Conservation (phyloP, 1,140 invertebrate genomes). For the Conopomorpha cramerella region DNA sequence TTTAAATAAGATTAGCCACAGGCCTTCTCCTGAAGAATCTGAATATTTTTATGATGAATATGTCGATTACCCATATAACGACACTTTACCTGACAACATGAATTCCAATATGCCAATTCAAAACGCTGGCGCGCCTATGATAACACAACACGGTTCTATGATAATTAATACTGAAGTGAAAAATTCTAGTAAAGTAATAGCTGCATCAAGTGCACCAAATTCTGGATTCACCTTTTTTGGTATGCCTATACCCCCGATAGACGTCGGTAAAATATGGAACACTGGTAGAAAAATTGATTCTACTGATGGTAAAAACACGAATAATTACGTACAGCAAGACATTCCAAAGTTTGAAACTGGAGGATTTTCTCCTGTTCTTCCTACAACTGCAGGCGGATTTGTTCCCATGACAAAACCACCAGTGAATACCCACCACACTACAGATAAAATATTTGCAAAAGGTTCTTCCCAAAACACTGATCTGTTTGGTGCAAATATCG, state of each 20-base stretch:
- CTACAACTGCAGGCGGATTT: conserved; percentile 71
- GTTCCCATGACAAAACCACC: conserved; percentile 68
- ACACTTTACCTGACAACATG: conserved; percentile 48
- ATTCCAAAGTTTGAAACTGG: conserved; percentile 70
- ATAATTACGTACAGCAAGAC: conserved; percentile 53
- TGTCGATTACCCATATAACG: conserved; percentile 72
- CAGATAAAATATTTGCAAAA: too few relatives aligned
- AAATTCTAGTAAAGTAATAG: conserved; percentile 47
- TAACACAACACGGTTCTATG: conserved; percentile 64
- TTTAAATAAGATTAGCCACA: conserved; percentile 42
- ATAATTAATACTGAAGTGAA: conserved; percentile 68
- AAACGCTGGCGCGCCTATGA: conserved; percentile 36
- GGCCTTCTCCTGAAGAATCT: conserved; percentile 69
- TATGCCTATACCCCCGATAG: conserved; percentile 76
- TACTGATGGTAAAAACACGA: conserved; percentile 34
- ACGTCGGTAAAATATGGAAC: conserved; percentile 68
- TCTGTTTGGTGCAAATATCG: not conserved
- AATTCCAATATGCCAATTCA: conserved; percentile 30
- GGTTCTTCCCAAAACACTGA: too few relatives aligned
- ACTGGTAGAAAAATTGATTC: conserved; percentile 49
- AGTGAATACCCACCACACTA: too few relatives aligned
- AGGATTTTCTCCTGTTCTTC: conserved; percentile 74
- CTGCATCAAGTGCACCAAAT: conserved; percentile 25
- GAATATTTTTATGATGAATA: conserved; percentile 85
- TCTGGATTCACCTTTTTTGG: conserved; percentile 82